Base-by-base conservation (phyloP, 2,797 vertebrate genomes). In the Phyllotis vaccarum region DNA sequence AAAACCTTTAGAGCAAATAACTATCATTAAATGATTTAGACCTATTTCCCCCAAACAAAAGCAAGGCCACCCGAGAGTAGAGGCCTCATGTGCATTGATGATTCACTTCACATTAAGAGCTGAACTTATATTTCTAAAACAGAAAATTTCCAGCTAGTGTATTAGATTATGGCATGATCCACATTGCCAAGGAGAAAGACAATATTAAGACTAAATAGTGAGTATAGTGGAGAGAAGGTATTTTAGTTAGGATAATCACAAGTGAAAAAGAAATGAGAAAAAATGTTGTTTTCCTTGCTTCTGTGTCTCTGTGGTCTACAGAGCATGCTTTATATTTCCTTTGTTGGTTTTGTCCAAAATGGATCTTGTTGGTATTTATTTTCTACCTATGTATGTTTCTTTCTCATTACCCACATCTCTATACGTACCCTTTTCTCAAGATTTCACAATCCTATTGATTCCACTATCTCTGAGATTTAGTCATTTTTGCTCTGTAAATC, bases 21-120 rank as follows among this genome's bases (percentile, higher is more conserved):
- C 31, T 13, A 29, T 66, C 82, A 86, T 52, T 83, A 86, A 94
- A 62, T 49, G 16, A 24, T 92, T 93, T 89, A 29, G 0, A 56
- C 93, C 91, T 86, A 83, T 94, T 10, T 31, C 29, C 17, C n/a
- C 24, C 49, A 94, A 83, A 21, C 68, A 37, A 90, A 93, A 93
- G 6, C 29, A 17, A 0, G 66, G 6, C 86, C 9, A 60, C 5
- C 5, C 21, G 64, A 27, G 3, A 7, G 2, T 56, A 52, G 66
- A 90, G 58, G 13, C 93, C 34, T 92, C 49, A 46, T 52, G 80
- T 60, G 52, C 58, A 80, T 19, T 91, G 46, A 79, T 0, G 83
- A 86, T 68, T 92, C 49, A 56, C 74, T 94, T 95, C n/a, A 85
- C 62, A 68, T 74, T 62, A 86, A 95, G 78, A 90, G 3, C 72